Base-by-base conservation (phyloP, 2,888 invertebrate genomes). In the Microdon myrmicae region DNA sequence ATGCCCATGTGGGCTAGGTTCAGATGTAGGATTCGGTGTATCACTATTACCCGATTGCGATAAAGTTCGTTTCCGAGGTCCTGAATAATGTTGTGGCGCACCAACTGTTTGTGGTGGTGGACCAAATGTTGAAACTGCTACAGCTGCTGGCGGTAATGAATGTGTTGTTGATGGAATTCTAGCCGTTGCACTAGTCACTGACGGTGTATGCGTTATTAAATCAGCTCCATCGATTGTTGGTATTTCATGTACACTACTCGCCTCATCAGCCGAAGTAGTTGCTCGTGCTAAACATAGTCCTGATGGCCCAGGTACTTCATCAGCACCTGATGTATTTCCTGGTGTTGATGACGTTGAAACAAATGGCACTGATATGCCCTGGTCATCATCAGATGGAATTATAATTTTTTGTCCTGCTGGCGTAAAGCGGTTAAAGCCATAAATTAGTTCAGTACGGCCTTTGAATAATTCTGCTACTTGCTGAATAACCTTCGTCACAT, bases 361-460 rank as follows among this genome's bases (percentile, higher is more conserved):
- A 32, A 78, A 90, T 0, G 89, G 89, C 61, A 90, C 89, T 3
- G 76, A 77, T 44, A 75, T 74, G 3, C 86, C 83, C 71, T 92
- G 90, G n/a, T n/a, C n/a, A 69, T 95, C 95, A 76, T 93, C 94
- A 41, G 92, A 88, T 81, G 95, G 94, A 38, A 96, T 94, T 81
- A 97, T 96, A 56, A 98, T 98, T 83, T 97, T 96, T 79, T 97
- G 99, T 8, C 98, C 98, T 0, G 96, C 95, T 2, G 99, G 98
- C 53, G 99, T 83, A 81, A 99, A 99, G 13, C 98, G 97, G 81
- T 99, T 99, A 82, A 99, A 99, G 20, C 98, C 98, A 25, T 96
- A 96, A 45, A 99, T 98, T 41, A 99, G 84, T 79, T 96, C 95
- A 0, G 97, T 96, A 75, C 96, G 96, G 0, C 96, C 97, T 73